These are phyloP conservation scores for Dinocampus coccinellae DNA, from an alignment of 2,888 invertebrate species.

Conservation along the genomic window DNA sequence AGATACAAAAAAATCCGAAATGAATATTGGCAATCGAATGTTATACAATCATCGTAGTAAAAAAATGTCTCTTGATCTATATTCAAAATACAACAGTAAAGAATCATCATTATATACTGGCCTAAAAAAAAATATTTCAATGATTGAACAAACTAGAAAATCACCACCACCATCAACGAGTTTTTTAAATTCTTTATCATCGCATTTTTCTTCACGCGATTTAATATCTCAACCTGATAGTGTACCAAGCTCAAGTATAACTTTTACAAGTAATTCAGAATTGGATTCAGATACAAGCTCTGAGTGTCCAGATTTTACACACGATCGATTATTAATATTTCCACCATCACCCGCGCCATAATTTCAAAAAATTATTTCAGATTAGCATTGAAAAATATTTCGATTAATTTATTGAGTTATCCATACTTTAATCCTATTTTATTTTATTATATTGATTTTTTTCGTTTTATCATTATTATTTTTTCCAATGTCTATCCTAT, in stretches of 20 bases:
- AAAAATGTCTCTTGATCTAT: slow-evolving; percentile 65
- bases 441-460: slow-evolving; percentile 49
- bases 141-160: slow-evolving; percentile 62
- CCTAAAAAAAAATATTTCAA: slow-evolving; percentile 57
- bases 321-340: slow-evolving; percentile 64
- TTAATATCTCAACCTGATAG: slow-evolving; percentile 66
- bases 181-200: slow-evolving; percentile 72
- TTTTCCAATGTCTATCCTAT: slow-evolving; percentile 45
- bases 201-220: slow-evolving; percentile 67
- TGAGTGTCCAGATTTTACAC: slow-evolving; percentile 68
- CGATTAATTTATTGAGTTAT: too few relatives aligned
- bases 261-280: slow-evolving; percentile 68
- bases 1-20: slow-evolving; percentile 70
- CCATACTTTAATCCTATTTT: slow-evolving; percentile 4
- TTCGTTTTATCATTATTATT: slow-evolving; percentile 44
- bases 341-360: slow-evolving; percentile 67
- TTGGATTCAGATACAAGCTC: slow-evolving; percentile 66
- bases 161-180: slow-evolving; percentile 73
- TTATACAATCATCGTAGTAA: slow-evolving; percentile 61
- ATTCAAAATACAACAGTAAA: slow-evolving; percentile 68
- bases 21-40: slow-evolving; percentile 70
- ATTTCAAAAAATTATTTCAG: too few relatives aligned
- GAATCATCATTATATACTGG: slow-evolving; percentile 64
- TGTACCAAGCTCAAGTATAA: slow-evolving; percentile 66
- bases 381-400: too few relatives aligned